A percentile compares a stretch with the other conserved stretches of the same genome.
Conservation (phyloP, 2,797 vertebrate species). For the Pteronotus mesoamericanus region DNA sequence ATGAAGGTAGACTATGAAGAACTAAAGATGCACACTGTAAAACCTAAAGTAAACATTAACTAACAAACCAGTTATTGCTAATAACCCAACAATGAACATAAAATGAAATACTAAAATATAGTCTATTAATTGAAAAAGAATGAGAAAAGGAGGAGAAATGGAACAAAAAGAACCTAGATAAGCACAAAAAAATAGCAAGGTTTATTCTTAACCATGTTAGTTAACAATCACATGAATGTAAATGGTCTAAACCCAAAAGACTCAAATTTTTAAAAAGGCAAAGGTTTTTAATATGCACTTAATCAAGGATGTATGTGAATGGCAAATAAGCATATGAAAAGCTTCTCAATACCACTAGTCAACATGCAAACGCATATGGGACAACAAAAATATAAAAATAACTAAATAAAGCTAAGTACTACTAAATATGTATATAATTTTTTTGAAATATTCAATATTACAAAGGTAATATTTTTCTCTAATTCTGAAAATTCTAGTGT, state of each 20-base stretch:
- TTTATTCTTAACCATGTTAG: background rate
- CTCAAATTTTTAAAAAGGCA: background rate
- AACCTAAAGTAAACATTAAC: too few relatives aligned
- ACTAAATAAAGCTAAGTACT: too few relatives aligned
- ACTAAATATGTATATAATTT: too few relatives aligned
- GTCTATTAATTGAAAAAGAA: background rate
- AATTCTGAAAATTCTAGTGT: too few relatives aligned
- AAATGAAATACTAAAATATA: background rate
- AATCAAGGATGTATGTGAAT: background rate
- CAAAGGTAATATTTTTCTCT: too few relatives aligned
- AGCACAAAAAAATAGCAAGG: background rate
- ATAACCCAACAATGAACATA: background rate
- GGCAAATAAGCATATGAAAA: too few relatives aligned
- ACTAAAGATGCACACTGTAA: too few relatives aligned
- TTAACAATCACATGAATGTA: too few relatives aligned
- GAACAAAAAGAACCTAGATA: background rate
- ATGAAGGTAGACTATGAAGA: too few relatives aligned
- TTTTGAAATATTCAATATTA: too few relatives aligned
- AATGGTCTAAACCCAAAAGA: background rate
- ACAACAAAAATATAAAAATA: too few relatives aligned
- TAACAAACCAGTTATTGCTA: background rate
- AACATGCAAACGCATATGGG: background rate
- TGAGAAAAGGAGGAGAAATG: background rate
- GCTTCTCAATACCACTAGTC: too few relatives aligned
- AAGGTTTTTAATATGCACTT: background rate